A percentile compares a stretch with the other conserved stretches of the same genome.
These are phyloP conservation scores for Sus cebifrons DNA, from an alignment of 2,797 vertebrate species.

Conservation along the genomic window DNA sequence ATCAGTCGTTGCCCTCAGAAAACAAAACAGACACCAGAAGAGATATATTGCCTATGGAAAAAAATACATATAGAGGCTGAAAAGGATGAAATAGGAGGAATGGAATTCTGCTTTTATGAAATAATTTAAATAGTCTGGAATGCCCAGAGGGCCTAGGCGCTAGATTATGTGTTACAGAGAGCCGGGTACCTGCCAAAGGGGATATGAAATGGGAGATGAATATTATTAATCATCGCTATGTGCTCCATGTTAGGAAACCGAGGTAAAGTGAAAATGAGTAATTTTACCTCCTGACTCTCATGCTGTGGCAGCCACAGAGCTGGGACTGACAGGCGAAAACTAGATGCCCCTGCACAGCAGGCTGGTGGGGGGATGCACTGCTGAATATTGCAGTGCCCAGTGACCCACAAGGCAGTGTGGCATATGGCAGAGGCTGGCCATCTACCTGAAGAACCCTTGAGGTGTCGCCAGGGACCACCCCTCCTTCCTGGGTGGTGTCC, in stretches of 20 bases:
- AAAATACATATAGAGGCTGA: constrained; percentile 47
- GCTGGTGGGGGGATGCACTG: not conserved
- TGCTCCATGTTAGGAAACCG: constrained; percentile 74
- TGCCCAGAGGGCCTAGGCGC: constrained; percentile 75
- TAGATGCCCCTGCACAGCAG: not conserved
- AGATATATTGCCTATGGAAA: constrained; percentile 63
- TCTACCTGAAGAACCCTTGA: not conserved
- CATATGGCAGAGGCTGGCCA: not conserved
- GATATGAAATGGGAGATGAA: constrained; percentile 78
- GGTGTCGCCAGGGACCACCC: not conserved
- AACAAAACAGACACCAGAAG: constrained; percentile 81
- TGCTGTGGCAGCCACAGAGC: constrained; percentile 38
- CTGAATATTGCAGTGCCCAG: not conserved
- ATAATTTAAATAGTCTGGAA: constrained; percentile 80
- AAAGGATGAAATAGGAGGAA: constrained; percentile 66
- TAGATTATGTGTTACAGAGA: constrained; percentile 73
- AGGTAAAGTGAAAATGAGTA: constrained; percentile 77
- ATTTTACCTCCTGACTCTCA: constrained; percentile 63
- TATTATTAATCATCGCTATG: constrained; percentile 80
- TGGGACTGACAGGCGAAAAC: constrained; percentile 28
- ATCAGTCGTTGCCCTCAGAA: constrained; percentile 81
- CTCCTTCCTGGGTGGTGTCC: not conserved
- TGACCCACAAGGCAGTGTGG: not conserved
- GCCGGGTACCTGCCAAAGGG: constrained; percentile 72
- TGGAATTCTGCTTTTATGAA: constrained; percentile 73